Conservation (phyloP, 2,113 vertebrate genomes). For the Mustela nigripes region DNA sequence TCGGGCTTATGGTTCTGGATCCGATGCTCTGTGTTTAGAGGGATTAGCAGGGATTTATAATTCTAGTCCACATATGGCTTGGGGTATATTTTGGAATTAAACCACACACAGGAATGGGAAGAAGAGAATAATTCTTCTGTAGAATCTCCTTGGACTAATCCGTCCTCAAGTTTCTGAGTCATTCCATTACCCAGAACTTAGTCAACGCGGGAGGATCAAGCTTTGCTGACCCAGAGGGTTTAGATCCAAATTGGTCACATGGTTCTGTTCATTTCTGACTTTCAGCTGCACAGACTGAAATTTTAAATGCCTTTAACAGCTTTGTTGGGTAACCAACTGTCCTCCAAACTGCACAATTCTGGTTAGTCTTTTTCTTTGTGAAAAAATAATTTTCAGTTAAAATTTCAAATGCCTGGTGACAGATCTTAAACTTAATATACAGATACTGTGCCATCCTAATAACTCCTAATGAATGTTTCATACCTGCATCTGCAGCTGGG, state of each 20-base stretch:
- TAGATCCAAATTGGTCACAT: not conserved
- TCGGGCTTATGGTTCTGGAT: not conserved
- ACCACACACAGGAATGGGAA: not conserved
- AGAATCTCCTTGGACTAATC: not conserved
- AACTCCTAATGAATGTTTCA: not conserved
- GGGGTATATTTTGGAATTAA: not conserved
- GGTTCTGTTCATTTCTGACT: constrained; percentile 18
- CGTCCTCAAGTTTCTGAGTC: not conserved
- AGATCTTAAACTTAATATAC: not conserved
- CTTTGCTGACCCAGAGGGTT: not conserved
- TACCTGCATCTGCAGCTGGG: not conserved
- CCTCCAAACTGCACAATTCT: not conserved
- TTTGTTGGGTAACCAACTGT: not conserved
- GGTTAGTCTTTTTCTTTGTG: not conserved
- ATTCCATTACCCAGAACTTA: not conserved
- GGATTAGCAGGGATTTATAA: not conserved
- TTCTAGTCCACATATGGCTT: not conserved
- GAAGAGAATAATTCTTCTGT: not conserved
- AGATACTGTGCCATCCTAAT: not conserved
- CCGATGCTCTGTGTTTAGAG: not conserved
- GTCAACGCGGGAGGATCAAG: not conserved
- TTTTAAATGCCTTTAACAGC: not conserved
- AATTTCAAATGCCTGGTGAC: not conserved
- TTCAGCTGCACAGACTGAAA: not conserved
- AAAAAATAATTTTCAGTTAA: not conserved